These are phyloP conservation scores for Leucoraja ocellata DNA, from an alignment of 2,797 vertebrate species.

Conservation along the genomic window DNA sequence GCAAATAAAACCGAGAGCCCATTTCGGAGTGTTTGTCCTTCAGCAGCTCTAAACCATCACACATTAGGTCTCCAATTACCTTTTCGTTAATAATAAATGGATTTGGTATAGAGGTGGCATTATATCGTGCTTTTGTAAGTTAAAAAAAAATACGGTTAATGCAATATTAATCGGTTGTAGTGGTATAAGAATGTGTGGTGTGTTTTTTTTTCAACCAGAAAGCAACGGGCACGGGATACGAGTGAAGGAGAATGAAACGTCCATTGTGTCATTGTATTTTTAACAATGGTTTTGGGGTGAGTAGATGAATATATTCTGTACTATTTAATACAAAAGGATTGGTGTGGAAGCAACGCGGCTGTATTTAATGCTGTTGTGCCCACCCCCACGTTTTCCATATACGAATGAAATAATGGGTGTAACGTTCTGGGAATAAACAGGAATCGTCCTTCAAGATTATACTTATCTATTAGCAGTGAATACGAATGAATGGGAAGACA, in stretches of 20 bases:
- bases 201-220: slow-evolving; percentile 59
- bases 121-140: slow-evolving; percentile 49
- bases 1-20: slow-evolving; percentile 44
- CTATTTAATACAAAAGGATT: neutral
- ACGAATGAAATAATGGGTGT: neutral
- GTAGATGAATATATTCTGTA: slow-evolving; percentile 38
- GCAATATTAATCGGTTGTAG: slow-evolving; percentile 78
- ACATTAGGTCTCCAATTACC: slow-evolving; percentile 57
- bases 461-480: neutral
- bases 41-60: slow-evolving; percentile 47
- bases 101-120: slow-evolving; percentile 49
- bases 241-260: slow-evolving; percentile 46
- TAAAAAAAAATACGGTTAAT: slow-evolving; percentile 57
- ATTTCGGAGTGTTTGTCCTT: slow-evolving; percentile 49
- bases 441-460: slow-evolving; percentile 10
- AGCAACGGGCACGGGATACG: slow-evolving; percentile 59
- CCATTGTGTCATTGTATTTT: slow-evolving; percentile 47
- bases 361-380: slow-evolving; percentile 17
- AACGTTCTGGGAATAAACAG: slow-evolving; percentile 24
- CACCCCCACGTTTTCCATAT: neutral
- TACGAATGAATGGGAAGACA: neutral
- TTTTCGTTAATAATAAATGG: slow-evolving; percentile 61
- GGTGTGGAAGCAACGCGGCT: no score
- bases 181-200: slow-evolving; percentile 72
- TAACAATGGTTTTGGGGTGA: slow-evolving; percentile 44